Conservation (phyloP, 2,888 invertebrate species). For the Catocala nupta region DNA sequence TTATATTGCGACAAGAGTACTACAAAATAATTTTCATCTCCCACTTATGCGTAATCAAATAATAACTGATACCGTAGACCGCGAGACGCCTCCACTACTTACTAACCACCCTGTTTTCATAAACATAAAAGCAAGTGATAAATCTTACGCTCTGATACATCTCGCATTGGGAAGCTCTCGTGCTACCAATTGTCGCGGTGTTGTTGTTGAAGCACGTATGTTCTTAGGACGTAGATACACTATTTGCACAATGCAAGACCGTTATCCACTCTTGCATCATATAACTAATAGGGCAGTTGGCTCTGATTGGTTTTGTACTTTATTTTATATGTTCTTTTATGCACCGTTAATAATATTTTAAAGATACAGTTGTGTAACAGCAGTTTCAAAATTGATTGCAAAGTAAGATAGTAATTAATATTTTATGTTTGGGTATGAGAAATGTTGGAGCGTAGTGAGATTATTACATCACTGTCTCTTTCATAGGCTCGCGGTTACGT, state of each 20-base stretch:
- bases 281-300: no score
- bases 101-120: conserved; percentile 34
- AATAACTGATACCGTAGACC: conserved; percentile 25
- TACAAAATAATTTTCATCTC: not conserved
- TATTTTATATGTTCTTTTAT: no score
- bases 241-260: not conserved
- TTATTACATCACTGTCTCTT: no score
- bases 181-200: conserved; percentile 40
- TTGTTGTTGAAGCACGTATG: conserved; percentile 42
- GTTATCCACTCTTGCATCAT: no score
- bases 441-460: no score
- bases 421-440: no score
- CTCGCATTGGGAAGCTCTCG: conserved; percentile 37
- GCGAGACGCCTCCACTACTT: conserved; percentile 19
- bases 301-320: no score
- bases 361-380: no score
- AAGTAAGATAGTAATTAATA: no score
- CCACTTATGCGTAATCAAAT: conserved; percentile 10
- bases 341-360: no score
- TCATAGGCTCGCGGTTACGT: no score
- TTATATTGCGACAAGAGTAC: not conserved
- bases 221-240: conserved; percentile 21
- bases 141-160: conserved; percentile 45
- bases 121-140: conserved; percentile 41
- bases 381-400: no score